Evolutionary conservation across 1,140 invertebrate species (phyloP), one percentile per base, ranked within the genome.

Genomic region (Xylocopa sonorina): DNA sequence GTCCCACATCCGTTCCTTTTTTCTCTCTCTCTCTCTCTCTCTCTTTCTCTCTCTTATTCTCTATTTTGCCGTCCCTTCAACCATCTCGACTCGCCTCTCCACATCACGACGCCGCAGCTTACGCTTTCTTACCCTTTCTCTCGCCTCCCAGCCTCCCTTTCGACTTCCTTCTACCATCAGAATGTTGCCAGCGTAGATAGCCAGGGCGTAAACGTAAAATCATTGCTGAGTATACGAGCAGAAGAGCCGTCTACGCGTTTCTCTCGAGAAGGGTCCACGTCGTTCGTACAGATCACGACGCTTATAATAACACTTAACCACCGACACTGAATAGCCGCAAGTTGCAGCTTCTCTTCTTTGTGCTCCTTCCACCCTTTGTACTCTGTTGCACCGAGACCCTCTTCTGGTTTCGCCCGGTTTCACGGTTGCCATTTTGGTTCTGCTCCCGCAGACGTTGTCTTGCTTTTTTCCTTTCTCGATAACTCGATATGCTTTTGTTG

Each of bases 301-400:
- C 85, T 84, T 85, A 82, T 87, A 87, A 87, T 85, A 87, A 87
- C 85, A 57, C 74, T 87, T 84, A 87, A 87, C 85, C 85, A 71
- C 83, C 85, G 83, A 69, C 82, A n/a, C 64, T 62, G 73, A 87
- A 81, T 67, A 51, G 75, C 79, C 84, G 80, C 82, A 76, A 87
- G 75, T 87, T 79, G 85, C 83, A 87, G 81, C 79, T 78, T 87
- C 85, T 67, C 81, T 84, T 83, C 84, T 86, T 86, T 85, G 84
- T 86, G 46, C 50, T 62, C 67, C 78, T 74, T 81, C 48, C 57
- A 73, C 60, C 50, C 78, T 78, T 74, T 68, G 24, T 51, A 34
- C 74, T 21, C n/a, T 24, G 51, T 34, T 58, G 34, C 14, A 7
- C 21, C 46, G 12, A 14, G 32, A n/a, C n/a, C 38, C 24, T 16